phyloP scores from a whole-genome alignment of 37 sponge, comb jelly and placozoan species.

The Agelas oroides region DNA sequence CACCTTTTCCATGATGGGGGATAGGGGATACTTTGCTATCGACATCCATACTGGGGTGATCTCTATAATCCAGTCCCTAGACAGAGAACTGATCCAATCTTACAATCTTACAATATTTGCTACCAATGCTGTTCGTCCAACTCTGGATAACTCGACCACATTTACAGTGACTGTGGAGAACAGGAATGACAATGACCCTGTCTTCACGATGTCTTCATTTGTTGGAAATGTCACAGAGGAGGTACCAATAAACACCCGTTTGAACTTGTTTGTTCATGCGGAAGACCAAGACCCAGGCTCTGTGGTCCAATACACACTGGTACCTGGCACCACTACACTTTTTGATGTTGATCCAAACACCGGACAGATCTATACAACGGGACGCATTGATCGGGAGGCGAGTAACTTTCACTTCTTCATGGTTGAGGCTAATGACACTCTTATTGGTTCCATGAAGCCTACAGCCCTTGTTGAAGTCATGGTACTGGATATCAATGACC shows the following conservation, averaged over 20 bases:
- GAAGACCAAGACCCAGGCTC: conserved; percentile 18
- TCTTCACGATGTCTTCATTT: background rate
- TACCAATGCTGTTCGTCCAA: conserved; percentile 18
- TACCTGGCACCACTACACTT: background rate
- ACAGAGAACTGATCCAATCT: background rate
- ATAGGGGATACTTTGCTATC: conserved; percentile 45
- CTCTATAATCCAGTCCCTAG: background rate
- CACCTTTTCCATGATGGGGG: background rate
- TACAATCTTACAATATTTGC: conserved; percentile 25
- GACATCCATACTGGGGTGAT: conserved; percentile 25
- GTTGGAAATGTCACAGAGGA: conserved; percentile 21
- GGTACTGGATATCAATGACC: conserved; percentile 36
- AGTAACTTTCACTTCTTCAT: background rate
- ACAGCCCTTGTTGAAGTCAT: conserved; percentile 9
- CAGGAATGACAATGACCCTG: conserved; percentile 53
- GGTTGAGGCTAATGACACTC: conserved; percentile 18
- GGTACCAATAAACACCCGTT: background rate
- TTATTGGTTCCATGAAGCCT: background rate
- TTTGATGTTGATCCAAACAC: conserved; percentile 30
- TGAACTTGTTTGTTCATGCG: background rate
- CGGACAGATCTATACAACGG: conserved; percentile 23
- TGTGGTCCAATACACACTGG: background rate
- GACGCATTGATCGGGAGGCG: conserved; percentile 24
- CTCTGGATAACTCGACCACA: background rate
- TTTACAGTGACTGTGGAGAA: conserved; percentile 11